These are phyloP conservation scores for Apeira syringaria DNA, from an alignment of 2,888 invertebrate genomes.

Conservation along the genomic window DNA sequence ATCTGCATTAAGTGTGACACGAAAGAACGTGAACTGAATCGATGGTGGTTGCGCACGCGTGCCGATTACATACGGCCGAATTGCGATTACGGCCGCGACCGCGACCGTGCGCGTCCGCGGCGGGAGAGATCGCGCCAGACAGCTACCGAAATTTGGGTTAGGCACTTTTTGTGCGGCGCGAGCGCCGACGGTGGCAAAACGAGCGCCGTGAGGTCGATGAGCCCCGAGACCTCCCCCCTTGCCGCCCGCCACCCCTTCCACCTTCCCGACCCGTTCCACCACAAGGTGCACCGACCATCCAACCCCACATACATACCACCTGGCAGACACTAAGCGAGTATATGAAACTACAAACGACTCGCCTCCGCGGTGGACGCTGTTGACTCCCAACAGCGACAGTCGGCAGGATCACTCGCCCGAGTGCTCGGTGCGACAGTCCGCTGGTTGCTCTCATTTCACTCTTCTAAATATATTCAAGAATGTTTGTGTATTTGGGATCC, in stretches of 20 bases:
- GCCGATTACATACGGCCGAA: conserved; percentile 57
- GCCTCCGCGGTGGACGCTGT: conserved; percentile 35
- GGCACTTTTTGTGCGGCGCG: conserved; percentile 68
- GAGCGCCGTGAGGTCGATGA: conserved; percentile 70
- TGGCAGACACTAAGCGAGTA: conserved; percentile 76
- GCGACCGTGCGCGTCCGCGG: too few species aligned
- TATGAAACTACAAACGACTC: conserved; percentile 51
- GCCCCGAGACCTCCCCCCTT: conserved; percentile 44
- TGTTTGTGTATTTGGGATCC: too few species aligned
- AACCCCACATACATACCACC: conserved; percentile 80
- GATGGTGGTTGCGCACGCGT: conserved; percentile 52
- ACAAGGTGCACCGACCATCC: conserved; percentile 75
- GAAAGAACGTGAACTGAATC: conserved; percentile 38
- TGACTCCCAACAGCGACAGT: conserved; percentile 42
- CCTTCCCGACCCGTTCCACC: conserved; percentile 69
- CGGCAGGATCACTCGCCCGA: too few species aligned
- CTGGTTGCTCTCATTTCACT: too few species aligned
- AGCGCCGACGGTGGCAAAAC: conserved; percentile 56
- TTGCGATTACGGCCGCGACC: conserved; percentile 43
- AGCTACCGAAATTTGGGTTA: conserved; percentile 80
- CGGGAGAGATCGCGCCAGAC: conserved; percentile 69
- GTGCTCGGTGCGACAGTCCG: too few species aligned
- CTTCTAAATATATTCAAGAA: too few species aligned
- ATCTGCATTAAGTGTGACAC: conserved; percentile 9
- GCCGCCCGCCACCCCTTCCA: conserved; percentile 42